Evolutionary conservation across 2,797 vertebrate genomes (phyloP).

Genomic region (Lerista edwardsae): DNA sequence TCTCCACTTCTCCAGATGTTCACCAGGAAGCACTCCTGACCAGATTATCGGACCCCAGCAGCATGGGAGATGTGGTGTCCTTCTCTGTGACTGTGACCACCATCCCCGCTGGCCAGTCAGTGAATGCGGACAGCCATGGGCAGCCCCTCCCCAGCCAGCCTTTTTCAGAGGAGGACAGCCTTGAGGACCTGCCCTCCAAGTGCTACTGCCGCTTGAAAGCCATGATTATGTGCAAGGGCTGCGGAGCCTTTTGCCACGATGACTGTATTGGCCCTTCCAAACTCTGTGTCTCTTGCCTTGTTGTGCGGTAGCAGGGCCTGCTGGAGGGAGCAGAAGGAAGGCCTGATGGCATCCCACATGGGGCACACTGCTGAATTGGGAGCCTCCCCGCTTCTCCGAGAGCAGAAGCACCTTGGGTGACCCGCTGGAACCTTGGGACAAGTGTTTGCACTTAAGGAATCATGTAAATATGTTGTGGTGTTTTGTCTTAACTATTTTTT

Average conservation of each 20-base stretch:
- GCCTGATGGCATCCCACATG: neutral
- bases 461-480: slow-evolving; percentile 87
- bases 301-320: slow-evolving; percentile 86
- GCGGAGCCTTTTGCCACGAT: slow-evolving; percentile 97
- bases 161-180: slow-evolving; percentile 81
- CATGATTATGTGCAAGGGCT: slow-evolving; percentile 99
- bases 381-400: slow-evolving; percentile 58
- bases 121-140: slow-evolving; percentile 74
- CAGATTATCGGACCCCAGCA: slow-evolving; percentile 71
- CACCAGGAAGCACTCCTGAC: slow-evolving; percentile 73
- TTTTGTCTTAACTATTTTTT: slow-evolving; percentile 82
- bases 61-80: slow-evolving; percentile 91
- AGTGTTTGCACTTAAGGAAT: slow-evolving; percentile 89
- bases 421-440: slow-evolving; percentile 81
- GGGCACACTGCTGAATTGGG: neutral
- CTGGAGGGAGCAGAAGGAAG: neutral
- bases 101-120: slow-evolving; percentile 86
- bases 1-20: slow-evolving; percentile 86
- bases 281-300: slow-evolving; percentile 96
- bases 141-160: slow-evolving; percentile 85
- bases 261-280: slow-evolving; percentile 98
- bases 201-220: slow-evolving; percentile 98
- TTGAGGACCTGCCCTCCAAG: slow-evolving; percentile 90
- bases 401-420: slow-evolving; percentile 79
- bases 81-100: slow-evolving; percentile 98